Percentiles rank a stretch among this genome's conserved stretches.
Conservation (phyloP, 1,140 invertebrate genomes). For the Centruroides sculpturatus region DNA sequence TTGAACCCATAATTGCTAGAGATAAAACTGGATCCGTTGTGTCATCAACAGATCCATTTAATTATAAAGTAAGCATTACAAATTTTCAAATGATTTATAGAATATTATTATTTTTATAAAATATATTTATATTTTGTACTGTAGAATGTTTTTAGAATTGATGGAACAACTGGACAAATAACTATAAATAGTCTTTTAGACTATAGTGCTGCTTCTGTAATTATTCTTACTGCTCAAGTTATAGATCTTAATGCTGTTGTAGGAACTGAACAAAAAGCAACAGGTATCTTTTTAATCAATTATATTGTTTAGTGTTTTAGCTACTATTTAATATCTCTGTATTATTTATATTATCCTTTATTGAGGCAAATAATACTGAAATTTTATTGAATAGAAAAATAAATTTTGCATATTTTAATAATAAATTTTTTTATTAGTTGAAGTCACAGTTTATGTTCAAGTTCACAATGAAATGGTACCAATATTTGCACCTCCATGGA, state of each 20-base stretch:
- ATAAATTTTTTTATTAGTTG: constrained; percentile 27
- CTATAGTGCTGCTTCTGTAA: constrained; percentile 14
- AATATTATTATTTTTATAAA: neutral
- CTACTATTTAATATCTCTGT: no score
- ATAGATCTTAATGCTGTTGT: constrained; percentile 13
- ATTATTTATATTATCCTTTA: no score
- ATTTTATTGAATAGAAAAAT: neutral
- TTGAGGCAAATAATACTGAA: no score
- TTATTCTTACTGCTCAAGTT: constrained; percentile 13
- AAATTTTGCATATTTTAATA: neutral
- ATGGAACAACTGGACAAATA: constrained; percentile 13
- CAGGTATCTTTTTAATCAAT: constrained; percentile 1
- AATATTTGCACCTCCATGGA: constrained; percentile 42
- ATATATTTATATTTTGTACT: neutral
- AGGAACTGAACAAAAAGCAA: constrained; percentile 10
- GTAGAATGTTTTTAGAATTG: constrained; percentile 15
- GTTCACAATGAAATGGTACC: constrained; percentile 63
- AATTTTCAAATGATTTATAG: neutral
- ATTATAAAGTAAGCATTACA: constrained; percentile 6
- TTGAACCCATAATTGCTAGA: constrained; percentile 49
- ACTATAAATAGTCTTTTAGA: constrained; percentile 12
- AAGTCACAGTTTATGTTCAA: constrained; percentile 63
- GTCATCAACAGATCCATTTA: neutral
- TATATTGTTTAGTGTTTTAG: no score
- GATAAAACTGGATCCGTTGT: constrained; percentile 47